Base-by-base conservation (phyloP, 2,888 invertebrate genomes). In the Cremastinae sp. region DNA sequence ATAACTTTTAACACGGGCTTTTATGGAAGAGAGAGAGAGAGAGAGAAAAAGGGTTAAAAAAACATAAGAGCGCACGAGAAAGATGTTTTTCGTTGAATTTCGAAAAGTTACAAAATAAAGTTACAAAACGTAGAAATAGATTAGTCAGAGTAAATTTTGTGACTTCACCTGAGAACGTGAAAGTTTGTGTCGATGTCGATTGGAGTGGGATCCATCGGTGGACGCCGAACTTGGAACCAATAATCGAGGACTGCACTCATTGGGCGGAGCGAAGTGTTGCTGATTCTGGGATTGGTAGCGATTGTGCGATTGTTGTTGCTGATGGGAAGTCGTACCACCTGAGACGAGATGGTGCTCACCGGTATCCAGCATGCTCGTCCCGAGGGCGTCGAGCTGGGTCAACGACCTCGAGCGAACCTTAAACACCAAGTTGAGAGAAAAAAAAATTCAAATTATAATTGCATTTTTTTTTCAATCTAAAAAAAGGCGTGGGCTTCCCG, bases 381-480 rank as follows among this genome's bases (percentile, higher is more conserved):
- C 93, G 86, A 94, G 90, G 80, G 92, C 92, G 91, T 94, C 94
- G 88, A 94, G 91, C 88, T 94, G 94, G 80, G 94, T 94, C 86
- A 94, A 91, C 88, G 94, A 94, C 88, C 94, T 92, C 78, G 94
- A 94, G 87, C 94, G 94, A 84, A 94, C 92, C 94, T 94, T 91
- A 10, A 81, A 82, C 54, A 71, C 38, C 8, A 22, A 71, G 72
- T 22, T 53, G 41, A 9, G 2, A 22, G 22, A 28, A 47, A 64
- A 18, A 22, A 34, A 34, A n/a, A 51, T 59, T 16, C 64, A 64
- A 7, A 10, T 59, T 47, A 41, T 53, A n/a, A n/a, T n/a, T n/a
- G n/a, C n/a, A n/a, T n/a, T n/a, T n/a, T n/a, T n/a, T n/a, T n/a
- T n/a, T n/a, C n/a, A n/a, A n/a, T n/a, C n/a, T n/a, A n/a, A n/a